phyloP scores from a whole-genome alignment of 1,140 invertebrate species.

The Paraescarpia echinospica region DNA sequence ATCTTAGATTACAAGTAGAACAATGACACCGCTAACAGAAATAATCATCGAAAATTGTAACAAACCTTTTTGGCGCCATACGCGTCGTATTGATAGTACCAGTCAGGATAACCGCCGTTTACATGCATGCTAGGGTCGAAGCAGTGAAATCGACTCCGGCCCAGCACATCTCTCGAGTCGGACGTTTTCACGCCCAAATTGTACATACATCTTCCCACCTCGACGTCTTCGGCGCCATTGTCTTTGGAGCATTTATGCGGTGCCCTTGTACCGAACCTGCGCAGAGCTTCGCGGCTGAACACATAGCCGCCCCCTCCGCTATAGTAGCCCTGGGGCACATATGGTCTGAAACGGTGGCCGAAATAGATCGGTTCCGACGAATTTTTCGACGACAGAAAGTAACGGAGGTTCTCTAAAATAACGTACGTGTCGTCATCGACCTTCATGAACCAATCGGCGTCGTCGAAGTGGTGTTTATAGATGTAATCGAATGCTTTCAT shows the following conservation, averaged over 20 bases:
- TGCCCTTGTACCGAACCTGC: constrained; percentile 32
- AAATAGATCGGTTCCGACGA: constrained; percentile 50
- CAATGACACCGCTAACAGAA: too few relatives aligned
- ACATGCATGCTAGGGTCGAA: constrained; percentile 65
- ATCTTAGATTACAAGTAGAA: too few relatives aligned
- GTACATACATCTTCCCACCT: constrained; percentile 90
- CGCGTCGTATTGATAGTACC: constrained; percentile 48
- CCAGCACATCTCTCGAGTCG: constrained; percentile 80
- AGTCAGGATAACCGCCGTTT: constrained; percentile 51
- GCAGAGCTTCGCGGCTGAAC: too few relatives aligned
- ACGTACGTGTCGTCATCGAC: constrained; percentile 32
- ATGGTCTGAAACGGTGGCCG: constrained; percentile 55
- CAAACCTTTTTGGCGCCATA: constrained; percentile 45
- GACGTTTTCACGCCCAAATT: constrained; percentile 82
- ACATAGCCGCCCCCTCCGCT: constrained; percentile 74
- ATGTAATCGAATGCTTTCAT: constrained; percentile 31
- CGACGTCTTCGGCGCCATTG: constrained; percentile 79
- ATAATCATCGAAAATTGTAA: too few relatives aligned
- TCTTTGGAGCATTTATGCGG: constrained; percentile 18
- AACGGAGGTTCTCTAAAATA: too few relatives aligned
- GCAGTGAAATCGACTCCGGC: constrained; percentile 89
- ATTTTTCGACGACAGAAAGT: constrained; percentile 24
- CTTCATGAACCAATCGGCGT: too few relatives aligned
- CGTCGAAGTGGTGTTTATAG: constrained; percentile 24
- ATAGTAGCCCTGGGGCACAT: constrained; percentile 79